These are phyloP conservation scores for Gasteruption jaculator DNA, from an alignment of 2,888 invertebrate species.

Conservation along the genomic window DNA sequence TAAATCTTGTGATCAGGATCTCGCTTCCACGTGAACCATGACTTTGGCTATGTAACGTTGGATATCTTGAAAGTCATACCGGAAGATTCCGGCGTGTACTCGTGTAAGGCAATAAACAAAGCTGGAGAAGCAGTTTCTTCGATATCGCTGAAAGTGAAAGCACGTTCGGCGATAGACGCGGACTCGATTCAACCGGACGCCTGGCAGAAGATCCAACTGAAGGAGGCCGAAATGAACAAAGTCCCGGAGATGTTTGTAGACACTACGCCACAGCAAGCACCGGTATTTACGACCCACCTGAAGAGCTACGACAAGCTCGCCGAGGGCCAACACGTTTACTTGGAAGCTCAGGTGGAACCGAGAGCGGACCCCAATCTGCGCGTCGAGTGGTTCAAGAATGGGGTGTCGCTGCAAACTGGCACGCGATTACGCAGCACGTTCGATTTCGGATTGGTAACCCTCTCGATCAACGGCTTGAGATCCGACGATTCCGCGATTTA, in stretches of 20 bases:
- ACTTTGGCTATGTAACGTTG: slow-evolving; percentile 90
- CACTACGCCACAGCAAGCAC: slow-evolving; percentile 82
- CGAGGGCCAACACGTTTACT: slow-evolving; percentile 81
- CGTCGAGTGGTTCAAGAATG: slow-evolving; percentile 91
- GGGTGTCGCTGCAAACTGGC: slow-evolving; percentile 79
- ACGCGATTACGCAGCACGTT: slow-evolving; percentile 89
- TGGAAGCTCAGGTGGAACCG: slow-evolving; percentile 90
- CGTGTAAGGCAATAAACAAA: slow-evolving; percentile 89
- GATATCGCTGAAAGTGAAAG: slow-evolving; percentile 83
- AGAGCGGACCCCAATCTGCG: slow-evolving; percentile 82
- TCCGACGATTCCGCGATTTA: slow-evolving; percentile 93
- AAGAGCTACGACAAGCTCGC: slow-evolving; percentile 77
- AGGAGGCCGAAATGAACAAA: slow-evolving; percentile 88
- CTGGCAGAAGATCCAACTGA: slow-evolving; percentile 86
- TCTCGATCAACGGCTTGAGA: slow-evolving; percentile 83
- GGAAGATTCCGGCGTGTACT: slow-evolving; percentile 89
- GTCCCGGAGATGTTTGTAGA: slow-evolving; percentile 86
- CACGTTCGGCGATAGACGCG: slow-evolving; percentile 73
- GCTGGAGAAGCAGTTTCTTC: slow-evolving; percentile 94
- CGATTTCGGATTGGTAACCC: slow-evolving; percentile 93
- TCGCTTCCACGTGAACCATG: slow-evolving; percentile 85
- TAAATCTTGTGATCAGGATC: too few species aligned
- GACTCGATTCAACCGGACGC: slow-evolving; percentile 86
- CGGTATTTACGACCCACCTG: slow-evolving; percentile 92
- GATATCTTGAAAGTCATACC: slow-evolving; percentile 85